A percentile compares a stretch with the other conserved stretches of the same genome.
phyloP scores from a whole-genome alignment of 1,140 invertebrate species.

The Apis cerana region DNA sequence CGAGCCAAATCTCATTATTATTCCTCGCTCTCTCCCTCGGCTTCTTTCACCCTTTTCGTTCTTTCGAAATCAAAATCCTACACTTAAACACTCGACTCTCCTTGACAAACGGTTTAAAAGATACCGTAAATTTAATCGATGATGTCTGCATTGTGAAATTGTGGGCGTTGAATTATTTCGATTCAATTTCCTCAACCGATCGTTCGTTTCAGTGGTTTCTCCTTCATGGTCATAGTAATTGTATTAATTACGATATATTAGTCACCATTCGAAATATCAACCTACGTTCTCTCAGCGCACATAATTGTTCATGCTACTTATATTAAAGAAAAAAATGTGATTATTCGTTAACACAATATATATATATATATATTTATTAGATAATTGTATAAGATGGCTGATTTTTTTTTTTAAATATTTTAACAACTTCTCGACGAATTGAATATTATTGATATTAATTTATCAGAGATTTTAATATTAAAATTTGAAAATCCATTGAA shows the following conservation, averaged over 20 bases:
- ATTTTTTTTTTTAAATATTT: no score
- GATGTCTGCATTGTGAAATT: neutral
- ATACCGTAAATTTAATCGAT: slow-evolving; percentile 13
- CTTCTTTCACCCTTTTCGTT: neutral
- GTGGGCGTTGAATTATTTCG: neutral
- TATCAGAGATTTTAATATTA: no score
- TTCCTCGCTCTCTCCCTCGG: neutral
- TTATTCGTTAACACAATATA: neutral
- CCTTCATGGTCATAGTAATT: neutral
- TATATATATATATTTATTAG: neutral
- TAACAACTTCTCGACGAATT: no score
- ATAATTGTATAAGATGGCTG: no score
- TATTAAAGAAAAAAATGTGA: neutral
- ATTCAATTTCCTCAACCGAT: slow-evolving; percentile 15
- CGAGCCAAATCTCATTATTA: slow-evolving; percentile 21
- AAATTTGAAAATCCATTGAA: no score
- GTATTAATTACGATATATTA: slow-evolving; percentile 30
- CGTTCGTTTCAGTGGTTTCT: slow-evolving; percentile 29
- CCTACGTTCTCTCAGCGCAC: neutral
- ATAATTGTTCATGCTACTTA: slow-evolving; percentile 9
- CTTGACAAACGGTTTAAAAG: neutral
- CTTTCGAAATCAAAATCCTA: slow-evolving; percentile 9
- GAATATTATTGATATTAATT: no score
- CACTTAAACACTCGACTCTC: neutral
- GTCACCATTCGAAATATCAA: slow-evolving; percentile 14